Evolutionary conservation across 1,140 invertebrate species (phyloP).

Genomic region (Myzus persicae): DNA sequence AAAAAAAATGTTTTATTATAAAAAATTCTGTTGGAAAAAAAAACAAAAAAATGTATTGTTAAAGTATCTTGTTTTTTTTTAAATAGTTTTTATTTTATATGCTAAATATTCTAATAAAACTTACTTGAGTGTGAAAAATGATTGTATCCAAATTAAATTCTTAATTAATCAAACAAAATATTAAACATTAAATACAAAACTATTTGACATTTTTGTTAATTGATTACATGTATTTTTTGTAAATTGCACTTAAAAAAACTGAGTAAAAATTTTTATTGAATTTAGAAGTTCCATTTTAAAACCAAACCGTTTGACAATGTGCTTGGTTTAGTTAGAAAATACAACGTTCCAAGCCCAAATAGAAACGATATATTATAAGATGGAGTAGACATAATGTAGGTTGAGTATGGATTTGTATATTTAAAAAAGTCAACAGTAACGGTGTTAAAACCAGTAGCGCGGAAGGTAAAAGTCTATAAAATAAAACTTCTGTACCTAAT

Average conservation of each 20-base stretch:
- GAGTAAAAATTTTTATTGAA: background rate
- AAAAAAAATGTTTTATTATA: background rate
- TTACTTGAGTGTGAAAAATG: rapidly evolving
- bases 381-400: background rate
- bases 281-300: background rate
- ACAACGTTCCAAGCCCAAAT: background rate
- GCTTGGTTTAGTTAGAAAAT: background rate
- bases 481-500: background rate
- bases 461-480: background rate
- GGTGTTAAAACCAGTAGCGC: background rate
- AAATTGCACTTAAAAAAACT: background rate
- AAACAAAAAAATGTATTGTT: too few relatives aligned
- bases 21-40: too few relatives aligned
- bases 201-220: background rate
- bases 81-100: background rate
- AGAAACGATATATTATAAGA: background rate
- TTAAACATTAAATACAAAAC: background rate
- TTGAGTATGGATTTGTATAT: background rate
- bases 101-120: background rate
- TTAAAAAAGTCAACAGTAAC: background rate
- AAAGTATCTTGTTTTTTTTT: background rate
- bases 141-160: background rate
- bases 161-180: background rate
- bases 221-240: background rate
- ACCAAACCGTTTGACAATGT: background rate